Base-by-base conservation (phyloP, 2,888 invertebrate species). In the Fragum whitleyi region DNA sequence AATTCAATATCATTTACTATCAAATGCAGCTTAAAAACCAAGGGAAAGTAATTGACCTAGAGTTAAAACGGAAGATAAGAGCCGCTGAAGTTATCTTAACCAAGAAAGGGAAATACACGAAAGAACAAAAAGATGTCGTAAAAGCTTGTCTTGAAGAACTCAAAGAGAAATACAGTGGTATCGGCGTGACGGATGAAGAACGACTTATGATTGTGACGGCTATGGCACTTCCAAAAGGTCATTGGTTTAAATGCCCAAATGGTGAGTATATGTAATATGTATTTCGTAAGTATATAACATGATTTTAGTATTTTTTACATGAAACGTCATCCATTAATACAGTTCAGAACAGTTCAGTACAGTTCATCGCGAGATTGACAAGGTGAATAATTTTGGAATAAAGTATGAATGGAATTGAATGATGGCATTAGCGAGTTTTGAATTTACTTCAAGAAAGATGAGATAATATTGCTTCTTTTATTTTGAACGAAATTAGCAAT, bases 171-270 rank as follows among this genome's bases (percentile, higher is more conserved):
- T 32, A 61, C 6, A 67, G 21, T 6, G 88, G 87, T 0, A 84
- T 90, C n/a, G 86, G 88, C 0, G 86, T 95, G 32, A 91, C 94
- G 0, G 93, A 94, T 1, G 83, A 87, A 9, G 96, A 96, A 90
- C 94, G 95, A 53, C 89, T 92, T 26, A 91, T 95, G 93, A 95
- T 96, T 67, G 94, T 96, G 0, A 88, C 92, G 87, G 96, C 96
- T 0, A 94, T 96, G 83, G 95, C 94, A 0, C 89, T 96, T 36
- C 93, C 90, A 59, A 94, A 94, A 65, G 96, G 96, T 0, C 96
- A 95, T 88, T 97, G 96, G 96, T 96, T 94, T 92, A 96, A 96
- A 91, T 97, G 96, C 93, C 95, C 95, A 0, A 96, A 96, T 87
- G 96, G 93, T 93, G 81, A 81, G 81, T 65, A 9, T 62, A 42